Evolutionary conservation across 2,888 invertebrate species (phyloP).

Genomic region (Camponotus fellah): DNA sequence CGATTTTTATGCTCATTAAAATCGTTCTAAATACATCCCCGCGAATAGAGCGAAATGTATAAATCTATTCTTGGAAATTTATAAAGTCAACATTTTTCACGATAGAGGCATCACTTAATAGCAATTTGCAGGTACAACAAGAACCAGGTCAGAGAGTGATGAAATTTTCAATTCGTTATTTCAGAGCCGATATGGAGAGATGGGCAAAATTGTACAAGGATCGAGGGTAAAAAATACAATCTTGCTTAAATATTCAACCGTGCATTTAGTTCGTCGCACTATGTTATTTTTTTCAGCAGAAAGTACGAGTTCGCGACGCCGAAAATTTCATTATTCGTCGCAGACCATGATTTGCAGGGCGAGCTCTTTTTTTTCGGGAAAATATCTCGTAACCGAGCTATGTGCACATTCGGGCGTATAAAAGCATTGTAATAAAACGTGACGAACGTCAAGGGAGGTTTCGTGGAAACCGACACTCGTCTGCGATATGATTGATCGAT

Average conservation of each 20-base stretch:
- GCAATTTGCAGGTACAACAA: neutral
- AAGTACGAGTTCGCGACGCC: slow-evolving; percentile 6
- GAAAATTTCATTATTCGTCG: slow-evolving; percentile 51
- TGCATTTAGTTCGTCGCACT: slow-evolving; percentile 20
- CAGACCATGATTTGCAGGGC: slow-evolving; percentile 22
- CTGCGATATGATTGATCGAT: slow-evolving; percentile 59
- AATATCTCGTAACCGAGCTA: slow-evolving; percentile 33
- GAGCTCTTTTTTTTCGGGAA: slow-evolving; percentile 15
- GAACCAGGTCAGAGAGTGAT: slow-evolving; percentile 4
- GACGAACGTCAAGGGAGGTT: slow-evolving; percentile 45
- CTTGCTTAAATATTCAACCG: slow-evolving; percentile 19
- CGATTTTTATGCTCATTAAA: slow-evolving; percentile 6
- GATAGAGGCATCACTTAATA: neutral
- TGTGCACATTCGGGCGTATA: slow-evolving; percentile 38
- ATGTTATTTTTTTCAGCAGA: neutral
- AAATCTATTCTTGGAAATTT: slow-evolving; percentile 12
- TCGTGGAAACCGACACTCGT: slow-evolving; percentile 50
- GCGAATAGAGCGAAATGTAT: neutral
- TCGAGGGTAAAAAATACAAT: neutral
- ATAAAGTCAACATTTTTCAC: neutral
- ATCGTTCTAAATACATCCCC: neutral
- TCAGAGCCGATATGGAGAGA: neutral
- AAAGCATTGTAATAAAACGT: slow-evolving; percentile 59
- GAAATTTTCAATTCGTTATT: slow-evolving; percentile 27
- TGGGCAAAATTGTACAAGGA: neutral